These are phyloP conservation scores for Littorina saxatilis DNA, from an alignment of 1,140 invertebrate genomes.

Conservation along the genomic window DNA sequence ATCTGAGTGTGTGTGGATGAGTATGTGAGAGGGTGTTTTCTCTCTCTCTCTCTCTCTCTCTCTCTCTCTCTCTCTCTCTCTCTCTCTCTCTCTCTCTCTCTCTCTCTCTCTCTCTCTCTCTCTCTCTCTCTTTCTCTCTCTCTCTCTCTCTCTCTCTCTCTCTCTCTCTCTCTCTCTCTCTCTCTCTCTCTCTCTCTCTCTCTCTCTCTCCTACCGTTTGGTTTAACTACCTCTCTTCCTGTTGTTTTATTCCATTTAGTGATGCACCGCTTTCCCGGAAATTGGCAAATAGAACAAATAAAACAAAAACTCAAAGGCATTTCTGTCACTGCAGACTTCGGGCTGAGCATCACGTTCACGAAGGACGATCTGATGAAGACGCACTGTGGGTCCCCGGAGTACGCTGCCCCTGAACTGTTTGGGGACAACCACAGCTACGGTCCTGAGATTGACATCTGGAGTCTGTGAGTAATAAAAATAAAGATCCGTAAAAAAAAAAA, in stretches of 20 bases:
- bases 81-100: not conserved
- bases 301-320: no score
- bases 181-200: no score
- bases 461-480: slow-evolving; percentile 82
- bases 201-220: no score
- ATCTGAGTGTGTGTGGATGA: no score
- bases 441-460: slow-evolving; percentile 87
- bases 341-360: slow-evolving; percentile 82
- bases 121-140: not conserved
- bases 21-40: not conserved
- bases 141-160: no score
- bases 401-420: slow-evolving; percentile 85
- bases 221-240: no score
- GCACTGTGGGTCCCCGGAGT: slow-evolving; percentile 86
- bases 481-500: no score
- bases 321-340: slow-evolving; percentile 82
- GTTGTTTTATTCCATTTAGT: no score
- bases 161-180: no score
- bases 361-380: slow-evolving; percentile 80
- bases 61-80: not conserved
- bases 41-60: not conserved
- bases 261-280: no score
- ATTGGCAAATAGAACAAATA: no score
- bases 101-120: not conserved
- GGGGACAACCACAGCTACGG: slow-evolving; percentile 81